These are phyloP conservation scores for Pristionchus exspectatus DNA, from an alignment of 2,888 invertebrate species.

Conservation along the genomic window DNA sequence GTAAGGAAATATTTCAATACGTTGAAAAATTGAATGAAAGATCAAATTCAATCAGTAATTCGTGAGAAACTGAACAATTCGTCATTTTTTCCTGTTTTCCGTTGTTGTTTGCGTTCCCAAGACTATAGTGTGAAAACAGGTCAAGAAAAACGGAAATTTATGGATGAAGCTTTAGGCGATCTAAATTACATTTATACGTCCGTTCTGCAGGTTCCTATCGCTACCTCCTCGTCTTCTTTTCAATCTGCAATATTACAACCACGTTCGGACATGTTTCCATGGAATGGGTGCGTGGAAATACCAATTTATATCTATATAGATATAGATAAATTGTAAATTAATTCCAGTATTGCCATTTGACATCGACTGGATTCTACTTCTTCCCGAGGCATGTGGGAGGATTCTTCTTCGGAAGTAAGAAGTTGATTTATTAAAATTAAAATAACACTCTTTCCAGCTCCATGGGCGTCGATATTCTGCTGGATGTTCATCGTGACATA, in stretches of 20 bases:
- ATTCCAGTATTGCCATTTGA: constrained; percentile 15
- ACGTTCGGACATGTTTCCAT: not conserved
- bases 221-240: not conserved
- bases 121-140: too few relatives aligned
- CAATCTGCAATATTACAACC: not conserved
- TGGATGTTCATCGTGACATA: constrained; percentile 1
- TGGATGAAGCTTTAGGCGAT: too few relatives aligned
- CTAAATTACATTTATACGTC: not conserved
- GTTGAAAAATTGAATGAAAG: too few relatives aligned
- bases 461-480: not conserved
- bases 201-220: not conserved
- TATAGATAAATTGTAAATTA: not conserved
- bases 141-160: too few relatives aligned
- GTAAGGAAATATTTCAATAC: not conserved
- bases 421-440: not conserved
- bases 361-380: not conserved
- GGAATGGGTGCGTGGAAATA: not conserved
- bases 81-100: too few relatives aligned
- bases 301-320: not conserved
- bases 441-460: not conserved
- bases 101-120: too few relatives aligned
- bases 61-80: too few relatives aligned
- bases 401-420: not conserved
- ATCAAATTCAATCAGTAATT: too few relatives aligned
- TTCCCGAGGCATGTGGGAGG: not conserved